phyloP scores from a whole-genome alignment of 2,888 invertebrate species.

The Abrostola tripartita region DNA sequence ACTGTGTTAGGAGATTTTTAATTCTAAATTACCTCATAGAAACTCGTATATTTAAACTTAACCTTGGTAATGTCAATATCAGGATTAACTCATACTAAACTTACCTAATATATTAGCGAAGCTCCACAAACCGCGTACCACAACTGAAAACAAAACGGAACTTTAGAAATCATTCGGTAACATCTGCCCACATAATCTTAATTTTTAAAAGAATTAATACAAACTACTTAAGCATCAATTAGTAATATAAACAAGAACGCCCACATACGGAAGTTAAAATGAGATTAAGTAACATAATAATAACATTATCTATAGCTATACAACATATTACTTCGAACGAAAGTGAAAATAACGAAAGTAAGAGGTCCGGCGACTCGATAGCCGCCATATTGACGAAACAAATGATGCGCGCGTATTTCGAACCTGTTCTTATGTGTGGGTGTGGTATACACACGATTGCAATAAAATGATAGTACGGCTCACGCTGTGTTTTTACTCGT shows the following conservation, averaged over 20 bases:
- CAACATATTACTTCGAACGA: slow-evolving; percentile 75
- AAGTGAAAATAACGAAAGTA: slow-evolving; percentile 85
- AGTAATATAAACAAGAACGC: slow-evolving; percentile 62
- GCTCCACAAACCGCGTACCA: slow-evolving; percentile 55
- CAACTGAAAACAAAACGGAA: slow-evolving; percentile 66
- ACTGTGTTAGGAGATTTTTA: not conserved
- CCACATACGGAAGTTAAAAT: slow-evolving; percentile 63
- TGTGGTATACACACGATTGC: slow-evolving; percentile 52
- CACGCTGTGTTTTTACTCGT: slow-evolving; percentile 32
- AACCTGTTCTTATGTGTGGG: slow-evolving; percentile 65
- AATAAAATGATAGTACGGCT: slow-evolving; percentile 39
- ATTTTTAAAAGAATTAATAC: slow-evolving; percentile 24
- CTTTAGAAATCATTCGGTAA: slow-evolving; percentile 37
- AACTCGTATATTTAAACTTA: no score
- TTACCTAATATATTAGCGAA: slow-evolving; percentile 69
- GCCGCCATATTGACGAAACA: slow-evolving; percentile 73
- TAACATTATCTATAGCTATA: slow-evolving; percentile 65
- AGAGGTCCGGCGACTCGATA: slow-evolving; percentile 70
- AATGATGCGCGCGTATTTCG: slow-evolving; percentile 63
- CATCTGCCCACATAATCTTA: not conserved
- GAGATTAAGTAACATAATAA: slow-evolving; percentile 74
- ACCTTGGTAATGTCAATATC: no score
- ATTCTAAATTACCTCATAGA: not conserved
- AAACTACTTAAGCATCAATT: slow-evolving; percentile 44
- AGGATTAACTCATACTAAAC: slow-evolving; percentile 7